Evolutionary conservation across 2,797 vertebrate species (phyloP).

Genomic region (Hyperoplus lanceolatus): DNA sequence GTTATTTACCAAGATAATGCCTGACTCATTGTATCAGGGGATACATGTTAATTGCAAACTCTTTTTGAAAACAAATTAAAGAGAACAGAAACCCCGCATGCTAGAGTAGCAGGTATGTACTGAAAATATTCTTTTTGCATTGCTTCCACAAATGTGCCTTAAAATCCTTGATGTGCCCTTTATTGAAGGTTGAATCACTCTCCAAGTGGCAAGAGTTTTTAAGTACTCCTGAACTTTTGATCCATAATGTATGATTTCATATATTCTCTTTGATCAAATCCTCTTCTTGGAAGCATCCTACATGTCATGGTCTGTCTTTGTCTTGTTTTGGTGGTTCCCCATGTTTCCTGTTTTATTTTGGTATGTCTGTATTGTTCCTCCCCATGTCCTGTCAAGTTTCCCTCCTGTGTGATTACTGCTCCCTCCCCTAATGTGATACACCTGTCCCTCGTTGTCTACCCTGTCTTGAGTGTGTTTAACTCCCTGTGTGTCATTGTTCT

Average conservation of each 20-base stretch:
- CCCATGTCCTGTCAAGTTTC: too few species aligned
- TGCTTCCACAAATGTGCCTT: background rate
- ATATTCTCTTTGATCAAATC: background rate
- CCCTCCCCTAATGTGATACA: too few species aligned
- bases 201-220: background rate
- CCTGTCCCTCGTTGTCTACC: too few species aligned
- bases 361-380: too few species aligned
- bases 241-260: background rate
- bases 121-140: background rate
- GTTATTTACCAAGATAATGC: constrained; percentile 52
- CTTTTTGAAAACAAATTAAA: constrained; percentile 10
- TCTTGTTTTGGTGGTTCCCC: too few species aligned
- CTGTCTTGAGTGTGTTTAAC: too few species aligned
- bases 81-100: constrained; percentile 10
- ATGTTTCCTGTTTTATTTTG: too few species aligned
- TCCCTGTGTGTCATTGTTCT: too few species aligned
- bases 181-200: background rate
- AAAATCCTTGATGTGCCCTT: background rate
- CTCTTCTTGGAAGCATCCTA: background rate
- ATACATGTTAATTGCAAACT: constrained; percentile 51
- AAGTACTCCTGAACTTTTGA: background rate
- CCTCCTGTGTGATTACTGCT: too few species aligned
- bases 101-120: background rate
- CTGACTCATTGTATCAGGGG: constrained; percentile 48
- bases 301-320: too few species aligned